Evolutionary conservation across 2,797 vertebrate genomes (phyloP).

Genomic region (Crypturellus tataupa): DNA sequence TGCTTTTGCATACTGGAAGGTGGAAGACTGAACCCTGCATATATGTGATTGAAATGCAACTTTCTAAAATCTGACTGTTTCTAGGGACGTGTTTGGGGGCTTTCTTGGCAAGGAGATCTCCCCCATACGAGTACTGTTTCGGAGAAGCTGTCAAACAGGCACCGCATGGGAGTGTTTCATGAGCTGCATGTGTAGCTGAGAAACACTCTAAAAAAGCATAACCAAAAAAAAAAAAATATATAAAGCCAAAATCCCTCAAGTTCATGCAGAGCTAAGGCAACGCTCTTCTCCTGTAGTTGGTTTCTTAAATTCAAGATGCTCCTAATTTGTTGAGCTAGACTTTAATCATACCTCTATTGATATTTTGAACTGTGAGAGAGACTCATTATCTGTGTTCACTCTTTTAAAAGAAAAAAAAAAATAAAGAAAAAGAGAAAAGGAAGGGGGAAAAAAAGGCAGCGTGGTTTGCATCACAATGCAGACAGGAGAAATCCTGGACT

Average conservation of each 20-base stretch:
- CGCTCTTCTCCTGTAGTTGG: not conserved
- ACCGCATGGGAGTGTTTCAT: not conserved
- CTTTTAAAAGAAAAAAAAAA: not conserved
- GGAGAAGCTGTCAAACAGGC: not conserved
- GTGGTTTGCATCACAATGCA: not conserved
- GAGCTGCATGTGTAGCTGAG: not conserved
- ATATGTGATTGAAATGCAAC: not conserved
- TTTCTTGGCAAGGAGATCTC: not conserved
- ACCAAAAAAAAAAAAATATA: not conserved
- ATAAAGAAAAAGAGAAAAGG: not conserved
- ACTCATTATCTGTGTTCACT: not conserved
- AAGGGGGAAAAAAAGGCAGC: not conserved
- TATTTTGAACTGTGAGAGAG: not conserved
- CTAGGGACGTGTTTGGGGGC: not conserved
- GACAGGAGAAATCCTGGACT: conserved; percentile 46
- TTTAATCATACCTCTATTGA: not conserved
- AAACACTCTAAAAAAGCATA: not conserved
- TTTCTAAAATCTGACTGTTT: not conserved
- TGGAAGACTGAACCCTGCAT: not conserved
- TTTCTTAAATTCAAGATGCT: not conserved
- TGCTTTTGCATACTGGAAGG: not conserved
- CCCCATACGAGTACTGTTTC: not conserved
- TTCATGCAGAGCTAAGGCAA: not conserved
- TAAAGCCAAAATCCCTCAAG: not conserved
- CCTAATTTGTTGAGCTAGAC: not conserved